Evolutionary conservation across 2,113 vertebrate species (phyloP).

Genomic region (Nothobranchius furzeri): DNA sequence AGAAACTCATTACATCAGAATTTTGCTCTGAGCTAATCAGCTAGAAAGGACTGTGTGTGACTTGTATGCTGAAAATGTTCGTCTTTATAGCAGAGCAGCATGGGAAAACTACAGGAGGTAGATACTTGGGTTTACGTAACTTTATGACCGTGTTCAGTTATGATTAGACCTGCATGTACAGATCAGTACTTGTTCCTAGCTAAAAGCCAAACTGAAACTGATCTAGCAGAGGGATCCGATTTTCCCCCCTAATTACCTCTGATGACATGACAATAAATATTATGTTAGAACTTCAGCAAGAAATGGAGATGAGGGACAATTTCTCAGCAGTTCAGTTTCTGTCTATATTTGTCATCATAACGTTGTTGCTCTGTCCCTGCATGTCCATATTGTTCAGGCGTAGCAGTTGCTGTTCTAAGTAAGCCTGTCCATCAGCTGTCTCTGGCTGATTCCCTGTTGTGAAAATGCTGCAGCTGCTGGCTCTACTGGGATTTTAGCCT

Average conservation of each 20-base stretch:
- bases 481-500: constrained; percentile 29
- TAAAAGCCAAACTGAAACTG: constrained; percentile 17
- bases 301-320: neutral
- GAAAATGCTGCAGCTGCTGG: constrained; percentile 23
- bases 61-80: neutral
- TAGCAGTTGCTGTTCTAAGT: constrained; percentile 53
- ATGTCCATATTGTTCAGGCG: constrained; percentile 9
- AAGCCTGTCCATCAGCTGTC: constrained; percentile 55
- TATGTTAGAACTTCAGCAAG: neutral
- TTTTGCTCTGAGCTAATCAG: neutral
- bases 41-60: neutral
- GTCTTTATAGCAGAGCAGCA: neutral
- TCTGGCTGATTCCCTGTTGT: constrained; percentile 12
- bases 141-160: constrained; percentile 1
- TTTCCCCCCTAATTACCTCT: neutral
- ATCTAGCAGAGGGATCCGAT: constrained; percentile 35
- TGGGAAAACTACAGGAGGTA: neutral
- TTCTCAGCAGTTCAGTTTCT: neutral
- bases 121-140: constrained; percentile 18
- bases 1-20: constrained; percentile 14
- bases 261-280: neutral
- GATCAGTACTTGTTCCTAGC: neutral
- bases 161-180: constrained; percentile 36
- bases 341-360: constrained; percentile 4
- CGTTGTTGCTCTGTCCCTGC: neutral